Base-by-base conservation (phyloP, 2,888 invertebrate species). In the Catonia carolina region DNA sequence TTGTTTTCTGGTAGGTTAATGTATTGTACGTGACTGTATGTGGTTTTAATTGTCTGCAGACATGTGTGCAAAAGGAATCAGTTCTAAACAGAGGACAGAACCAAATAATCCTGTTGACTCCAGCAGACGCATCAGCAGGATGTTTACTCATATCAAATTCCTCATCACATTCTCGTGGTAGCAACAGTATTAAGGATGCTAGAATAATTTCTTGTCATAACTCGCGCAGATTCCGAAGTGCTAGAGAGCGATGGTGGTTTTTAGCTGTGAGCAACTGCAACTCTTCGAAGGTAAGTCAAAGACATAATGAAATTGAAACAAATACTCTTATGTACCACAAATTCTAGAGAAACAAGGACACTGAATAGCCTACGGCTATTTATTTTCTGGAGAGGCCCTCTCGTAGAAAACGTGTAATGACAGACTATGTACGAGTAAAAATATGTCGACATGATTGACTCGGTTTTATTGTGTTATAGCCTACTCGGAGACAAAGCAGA, bases 231-330 rank as follows among this genome's bases (percentile, higher is more conserved):
- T 94, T 93, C 70, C 74, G 83, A 2, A 89, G 91, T 1, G 80
- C 85, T 0, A 77, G 95, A 51, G 92, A 91, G 68, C 74, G 95
- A 23, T 96, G 95, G 95, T 96, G 96, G 95, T 96, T 90, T 67
- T 81, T 96, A 31, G 93, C 89, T 1, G 74, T 92, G 33, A 85
- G 88, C 61, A 89, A 89, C 68, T 93, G 92, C 69, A 81, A 84
- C 48, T 79, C 79, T 39, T 75, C 75, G 22, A 81, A 80, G 76
- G 83, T 83, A 67, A 64, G 59, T 58, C n/a, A n/a, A n/a, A n/a
- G n/a, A n/a, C 8, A 33, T 33, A 33, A 33, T n/a, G 8, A 33
- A 33, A 33, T 33, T 33, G 35, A n/a, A n/a, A n/a, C n/a, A n/a
- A n/a, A n/a, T n/a, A n/a, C n/a, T n/a, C n/a, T n/a, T n/a, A n/a